These are phyloP conservation scores for Panopea generosa DNA, from an alignment of 2,888 invertebrate genomes.

Conservation along the genomic window DNA sequence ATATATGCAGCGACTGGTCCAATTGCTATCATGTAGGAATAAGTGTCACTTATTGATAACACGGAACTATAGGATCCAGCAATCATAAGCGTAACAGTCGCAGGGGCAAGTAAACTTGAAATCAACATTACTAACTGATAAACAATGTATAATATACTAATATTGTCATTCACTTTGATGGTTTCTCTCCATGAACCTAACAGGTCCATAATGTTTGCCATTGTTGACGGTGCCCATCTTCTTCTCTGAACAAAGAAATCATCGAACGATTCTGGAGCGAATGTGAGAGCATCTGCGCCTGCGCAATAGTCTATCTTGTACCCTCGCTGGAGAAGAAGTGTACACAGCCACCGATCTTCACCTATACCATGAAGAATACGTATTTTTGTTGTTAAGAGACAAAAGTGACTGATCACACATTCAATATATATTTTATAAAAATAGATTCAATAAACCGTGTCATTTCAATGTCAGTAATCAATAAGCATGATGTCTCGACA, in stretches of 20 bases:
- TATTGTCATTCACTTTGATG: constrained; percentile 76
- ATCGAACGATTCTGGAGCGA: constrained; percentile 79
- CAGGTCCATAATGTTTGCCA: constrained; percentile 81
- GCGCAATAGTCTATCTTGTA: constrained; percentile 82
- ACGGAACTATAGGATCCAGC: constrained; percentile 99
- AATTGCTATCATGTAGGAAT: constrained; percentile 96
- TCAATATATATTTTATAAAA: not conserved
- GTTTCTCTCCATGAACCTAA: constrained; percentile 71
- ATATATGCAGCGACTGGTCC: constrained; percentile 96
- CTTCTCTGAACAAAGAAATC: constrained; percentile 82
- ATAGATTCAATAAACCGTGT: no score
- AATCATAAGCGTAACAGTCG: constrained; percentile 88
- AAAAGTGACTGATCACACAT: not conserved
- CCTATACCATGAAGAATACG: constrained; percentile 74
- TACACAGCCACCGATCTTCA: constrained; percentile 82
- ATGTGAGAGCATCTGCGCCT: constrained; percentile 79
- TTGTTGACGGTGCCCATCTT: constrained; percentile 81
- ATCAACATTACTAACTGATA: constrained; percentile 75
- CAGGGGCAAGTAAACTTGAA: constrained; percentile 72
- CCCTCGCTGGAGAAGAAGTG: constrained; percentile 79
- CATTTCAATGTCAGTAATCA: no score
- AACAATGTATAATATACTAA: constrained; percentile 73
- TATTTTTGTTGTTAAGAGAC: not conserved
- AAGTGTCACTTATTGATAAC: constrained; percentile 98
- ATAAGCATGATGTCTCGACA: no score